Evolutionary conservation across 1,140 invertebrate genomes (phyloP).

Genomic region (Trissolcus basalis): DNA sequence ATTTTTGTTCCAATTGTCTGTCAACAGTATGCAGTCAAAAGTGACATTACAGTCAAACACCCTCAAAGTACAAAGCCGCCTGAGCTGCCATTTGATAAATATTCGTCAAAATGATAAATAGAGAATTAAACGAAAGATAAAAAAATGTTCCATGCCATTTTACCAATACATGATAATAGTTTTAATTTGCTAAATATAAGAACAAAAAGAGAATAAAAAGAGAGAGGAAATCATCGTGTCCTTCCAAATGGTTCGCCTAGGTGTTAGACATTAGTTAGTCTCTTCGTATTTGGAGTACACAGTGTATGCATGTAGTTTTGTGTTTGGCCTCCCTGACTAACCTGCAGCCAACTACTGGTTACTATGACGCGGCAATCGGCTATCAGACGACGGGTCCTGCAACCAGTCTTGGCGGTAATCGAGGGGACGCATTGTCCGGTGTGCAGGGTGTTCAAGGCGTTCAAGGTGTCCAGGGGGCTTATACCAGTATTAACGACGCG

Average conservation of each 20-base stretch:
- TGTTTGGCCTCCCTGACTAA: constrained; percentile 75
- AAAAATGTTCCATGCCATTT: too few relatives aligned
- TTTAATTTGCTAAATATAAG: too few relatives aligned
- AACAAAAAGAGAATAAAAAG: constrained; percentile 17
- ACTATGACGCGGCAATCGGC: constrained; percentile 74
- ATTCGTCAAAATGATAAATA: too few relatives aligned
- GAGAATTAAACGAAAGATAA: too few relatives aligned
- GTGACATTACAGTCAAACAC: too few relatives aligned
- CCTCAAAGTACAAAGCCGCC: too few relatives aligned
- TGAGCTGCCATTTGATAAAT: too few relatives aligned
- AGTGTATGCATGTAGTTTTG: constrained; percentile 77
- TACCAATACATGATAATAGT: too few relatives aligned
- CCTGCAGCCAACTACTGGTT: constrained; percentile 76
- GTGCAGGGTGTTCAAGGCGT: constrained; percentile 77
- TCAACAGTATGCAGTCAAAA: too few relatives aligned
- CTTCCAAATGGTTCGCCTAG: constrained; percentile 58
- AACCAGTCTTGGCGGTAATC: constrained; percentile 76
- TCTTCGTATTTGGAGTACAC: constrained; percentile 74
- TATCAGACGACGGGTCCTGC: constrained; percentile 76
- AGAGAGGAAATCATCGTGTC: constrained; percentile 50
- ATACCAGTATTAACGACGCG: constrained; percentile 84
- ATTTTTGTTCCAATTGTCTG: too few relatives aligned
- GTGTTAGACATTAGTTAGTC: constrained; percentile 66
- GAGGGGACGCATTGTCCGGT: constrained; percentile 81
- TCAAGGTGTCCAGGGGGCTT: constrained; percentile 78